Percentiles rank a stretch among this genome's conserved stretches.
Conservation (phyloP, 2,113 vertebrate species). For the Notothenia rossii region DNA sequence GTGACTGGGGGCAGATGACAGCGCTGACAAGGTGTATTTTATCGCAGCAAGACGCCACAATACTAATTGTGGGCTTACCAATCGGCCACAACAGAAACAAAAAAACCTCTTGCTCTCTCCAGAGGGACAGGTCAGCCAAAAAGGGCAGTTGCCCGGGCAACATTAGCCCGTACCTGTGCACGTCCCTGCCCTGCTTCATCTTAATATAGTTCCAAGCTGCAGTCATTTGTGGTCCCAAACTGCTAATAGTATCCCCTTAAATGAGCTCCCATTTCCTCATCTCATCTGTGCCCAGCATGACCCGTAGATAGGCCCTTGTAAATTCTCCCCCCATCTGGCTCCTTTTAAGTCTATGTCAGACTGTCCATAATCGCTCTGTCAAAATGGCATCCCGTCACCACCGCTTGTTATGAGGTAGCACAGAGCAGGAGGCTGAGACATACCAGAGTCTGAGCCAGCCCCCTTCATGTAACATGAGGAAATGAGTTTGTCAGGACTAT, state of each 20-base stretch:
- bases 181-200: constrained; percentile 27
- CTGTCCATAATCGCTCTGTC: constrained; percentile 76
- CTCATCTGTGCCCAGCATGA: constrained; percentile 68
- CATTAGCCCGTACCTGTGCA: too few relatives aligned
- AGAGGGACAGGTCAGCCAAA: too few relatives aligned
- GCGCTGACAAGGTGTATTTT: too few relatives aligned
- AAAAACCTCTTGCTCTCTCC: too few relatives aligned
- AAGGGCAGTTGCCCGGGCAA: too few relatives aligned
- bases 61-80: too few relatives aligned
- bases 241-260: constrained; percentile 67
- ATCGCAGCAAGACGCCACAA: too few relatives aligned
- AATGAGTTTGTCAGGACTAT: constrained; percentile 86
- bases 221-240: constrained; percentile 68
- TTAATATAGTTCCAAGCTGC: constrained; percentile 61
- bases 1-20: too few relatives aligned
- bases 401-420: constrained; percentile 69
- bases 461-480: constrained; percentile 80
- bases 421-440: constrained; percentile 67
- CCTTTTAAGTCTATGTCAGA: constrained; percentile 74
- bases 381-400: constrained; percentile 75
- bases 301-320: constrained; percentile 66
- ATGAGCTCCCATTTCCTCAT: constrained; percentile 77
- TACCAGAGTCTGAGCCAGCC: constrained; percentile 69
- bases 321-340: constrained; percentile 72
- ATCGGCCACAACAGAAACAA: too few relatives aligned